phyloP scores from a whole-genome alignment of 1,140 invertebrate genomes.

The Samia ricini region DNA sequence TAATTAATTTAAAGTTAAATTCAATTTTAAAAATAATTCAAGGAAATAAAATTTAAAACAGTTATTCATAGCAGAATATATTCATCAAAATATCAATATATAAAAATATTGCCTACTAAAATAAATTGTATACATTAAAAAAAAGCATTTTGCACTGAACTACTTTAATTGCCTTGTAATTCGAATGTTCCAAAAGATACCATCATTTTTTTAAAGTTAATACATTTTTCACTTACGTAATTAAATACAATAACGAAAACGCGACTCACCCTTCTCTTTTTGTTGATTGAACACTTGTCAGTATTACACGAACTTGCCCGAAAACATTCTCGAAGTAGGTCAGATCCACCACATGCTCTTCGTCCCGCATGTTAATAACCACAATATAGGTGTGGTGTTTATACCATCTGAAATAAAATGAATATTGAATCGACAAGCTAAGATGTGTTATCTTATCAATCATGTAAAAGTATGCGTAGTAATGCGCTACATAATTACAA shows the following conservation, averaged over 20 bases:
- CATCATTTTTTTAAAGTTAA: too few relatives aligned
- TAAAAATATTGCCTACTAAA: too few relatives aligned
- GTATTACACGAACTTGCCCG: slow-evolving; percentile 66
- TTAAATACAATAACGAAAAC: too few relatives aligned
- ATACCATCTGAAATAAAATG: slow-evolving; percentile 47
- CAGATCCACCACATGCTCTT: slow-evolving; percentile 42
- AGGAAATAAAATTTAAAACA: too few relatives aligned
- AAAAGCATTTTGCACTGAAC: background rate
- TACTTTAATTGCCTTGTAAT: background rate
- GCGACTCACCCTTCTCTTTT: slow-evolving; percentile 67
- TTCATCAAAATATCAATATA: too few relatives aligned
- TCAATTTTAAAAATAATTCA: too few relatives aligned
- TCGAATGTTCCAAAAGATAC: too few relatives aligned
- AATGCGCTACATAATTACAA: background rate
- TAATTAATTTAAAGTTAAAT: too few relatives aligned
- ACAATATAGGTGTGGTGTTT: slow-evolving; percentile 47
- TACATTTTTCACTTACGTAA: too few relatives aligned
- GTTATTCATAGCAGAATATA: too few relatives aligned
- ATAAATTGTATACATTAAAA: background rate
- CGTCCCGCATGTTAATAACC: slow-evolving; percentile 53
- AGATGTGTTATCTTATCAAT: background rate
- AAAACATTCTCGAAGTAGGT: slow-evolving; percentile 61
- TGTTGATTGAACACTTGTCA: slow-evolving; percentile 63
- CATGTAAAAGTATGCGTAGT: background rate
- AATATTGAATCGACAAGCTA: background rate